Base-by-base conservation (phyloP, 2,797 vertebrate species). In the Eulemur coronatus region DNA sequence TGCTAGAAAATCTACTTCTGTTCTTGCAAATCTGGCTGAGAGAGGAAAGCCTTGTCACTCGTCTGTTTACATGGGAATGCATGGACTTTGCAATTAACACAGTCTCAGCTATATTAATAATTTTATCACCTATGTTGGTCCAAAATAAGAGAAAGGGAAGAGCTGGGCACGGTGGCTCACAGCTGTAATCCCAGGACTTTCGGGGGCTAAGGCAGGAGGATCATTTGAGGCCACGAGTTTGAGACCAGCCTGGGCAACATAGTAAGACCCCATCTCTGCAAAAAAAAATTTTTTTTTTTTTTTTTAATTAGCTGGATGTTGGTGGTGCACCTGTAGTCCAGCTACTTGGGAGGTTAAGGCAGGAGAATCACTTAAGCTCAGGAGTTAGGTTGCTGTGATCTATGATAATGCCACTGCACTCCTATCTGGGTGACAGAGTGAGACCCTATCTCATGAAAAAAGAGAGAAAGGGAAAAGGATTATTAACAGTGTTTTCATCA, bases 1-100 rank as follows among this genome's bases (percentile, higher is more conserved):
- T 90, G 59, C 81, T 95, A n/a, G 85, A 86, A 94, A 90, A 63
- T 93, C 95, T 76, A n/a, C 52, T 73, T 96, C 78, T 88, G 22
- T 81, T 65, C 50, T 35, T 38, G 0, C 4, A 28, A 30, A 20
- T 73, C 46, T 82, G 20, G 11, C 80, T 87, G 75, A 87, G 24
- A 80, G 4, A 38, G 43, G 20, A 30, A 67, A 50, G 22, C 18
- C 30, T 92, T 26, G 0, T 94, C 20, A 20, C 26, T 87, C 67
- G 13, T 22, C 30, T 75, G 0, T 93, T 50, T 70, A 35, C n/a
- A 63, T 28, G 80, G 57, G 75, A 85, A 61, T 90, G 15, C 63
- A 35, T 61, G 43, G 5, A 35, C 65, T 79, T 79, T 93, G 38
- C 7, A 61, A 4, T 57, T 57, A 57, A 24, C 22, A 57, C 8